A percentile compares a stretch with the other conserved stretches of the same genome.
Conservation (phyloP, 2,113 vertebrate species). For the Rhipidura dahli region DNA sequence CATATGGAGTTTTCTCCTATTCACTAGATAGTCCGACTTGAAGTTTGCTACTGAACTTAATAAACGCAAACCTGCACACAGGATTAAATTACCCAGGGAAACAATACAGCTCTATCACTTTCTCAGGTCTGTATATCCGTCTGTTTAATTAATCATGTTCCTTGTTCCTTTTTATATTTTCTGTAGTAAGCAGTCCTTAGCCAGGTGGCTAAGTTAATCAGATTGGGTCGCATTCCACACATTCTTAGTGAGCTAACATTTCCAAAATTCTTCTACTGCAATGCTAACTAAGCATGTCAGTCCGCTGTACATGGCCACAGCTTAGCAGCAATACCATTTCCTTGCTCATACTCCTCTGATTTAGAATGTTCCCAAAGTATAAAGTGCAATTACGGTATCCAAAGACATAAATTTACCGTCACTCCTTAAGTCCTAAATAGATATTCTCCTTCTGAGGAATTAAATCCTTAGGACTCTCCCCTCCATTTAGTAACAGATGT, state of each 20-base stretch:
- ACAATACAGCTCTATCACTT: background rate
- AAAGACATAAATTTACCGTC: background rate
- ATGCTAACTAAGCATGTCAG: no score
- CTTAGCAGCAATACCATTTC: background rate
- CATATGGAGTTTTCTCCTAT: background rate
- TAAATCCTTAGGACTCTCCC: background rate
- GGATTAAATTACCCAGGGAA: background rate
- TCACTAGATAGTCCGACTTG: background rate
- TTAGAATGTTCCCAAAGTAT: background rate
- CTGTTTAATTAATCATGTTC: background rate
- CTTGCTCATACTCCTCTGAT: background rate
- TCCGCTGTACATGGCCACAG: background rate
- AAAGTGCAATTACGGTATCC: background rate
- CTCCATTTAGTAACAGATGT: background rate
- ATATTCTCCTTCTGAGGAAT: background rate
- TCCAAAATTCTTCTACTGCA: background rate
- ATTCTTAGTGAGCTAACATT: background rate
- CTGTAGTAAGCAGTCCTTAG: background rate
- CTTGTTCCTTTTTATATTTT: background rate
- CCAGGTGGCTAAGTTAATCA: background rate
- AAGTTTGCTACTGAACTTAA: background rate
- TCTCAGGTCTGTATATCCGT: background rate
- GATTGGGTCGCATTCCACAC: background rate
- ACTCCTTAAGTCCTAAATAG: background rate
- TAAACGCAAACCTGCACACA: background rate